Base-by-base conservation (phyloP, 2,888 invertebrate genomes). In the Acleris holmiana region DNA sequence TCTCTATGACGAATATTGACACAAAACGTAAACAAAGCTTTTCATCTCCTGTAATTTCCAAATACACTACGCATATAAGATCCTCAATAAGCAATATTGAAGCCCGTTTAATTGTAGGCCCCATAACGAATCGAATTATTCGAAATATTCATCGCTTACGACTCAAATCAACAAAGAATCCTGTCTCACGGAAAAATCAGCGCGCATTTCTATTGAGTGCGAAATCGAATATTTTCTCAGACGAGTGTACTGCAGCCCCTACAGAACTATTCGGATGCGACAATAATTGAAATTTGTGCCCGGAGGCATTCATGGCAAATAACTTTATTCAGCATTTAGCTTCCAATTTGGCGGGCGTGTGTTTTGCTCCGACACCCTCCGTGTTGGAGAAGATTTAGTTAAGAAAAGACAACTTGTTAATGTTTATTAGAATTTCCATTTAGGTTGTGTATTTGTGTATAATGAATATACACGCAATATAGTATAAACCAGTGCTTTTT, bases 231-330 rank as follows among this genome's bases (percentile, higher is more conserved):
- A 50, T 29, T 51, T 51, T 51, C 29, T 18, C 0, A 8, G 3
- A 17, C 18, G 29, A 78, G 10, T 77, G 83, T 88, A 86, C 82
- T 54, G 53, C 48, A 72, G 73, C 84, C 86, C 88, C 88, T 89
- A 84, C 87, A 80, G 76, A 88, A 92, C 89, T 91, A 92, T 92
- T 91, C 91, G 91, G 91, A 92, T 91, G 91, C 83, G 88, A 79
- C 89, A 90, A 92, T 92, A 91, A 92, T 92, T 92, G 91, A 91
- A 91, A 91, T 92, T 90, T 89, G 91, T 91, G 91, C 92, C 92
- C 91, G 86, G 91, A 92, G 92, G 92, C 92, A 92, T 92, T 91
- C 87, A 89, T 89, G 79, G 89, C 90, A 91, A 91, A 91, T 91
- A 91, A 88, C 91, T 91, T 91, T 88, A 92, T 92, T 86, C 88